Evolutionary conservation across 2,113 vertebrate species (phyloP).

Genomic region (Scolopax mira): DNA sequence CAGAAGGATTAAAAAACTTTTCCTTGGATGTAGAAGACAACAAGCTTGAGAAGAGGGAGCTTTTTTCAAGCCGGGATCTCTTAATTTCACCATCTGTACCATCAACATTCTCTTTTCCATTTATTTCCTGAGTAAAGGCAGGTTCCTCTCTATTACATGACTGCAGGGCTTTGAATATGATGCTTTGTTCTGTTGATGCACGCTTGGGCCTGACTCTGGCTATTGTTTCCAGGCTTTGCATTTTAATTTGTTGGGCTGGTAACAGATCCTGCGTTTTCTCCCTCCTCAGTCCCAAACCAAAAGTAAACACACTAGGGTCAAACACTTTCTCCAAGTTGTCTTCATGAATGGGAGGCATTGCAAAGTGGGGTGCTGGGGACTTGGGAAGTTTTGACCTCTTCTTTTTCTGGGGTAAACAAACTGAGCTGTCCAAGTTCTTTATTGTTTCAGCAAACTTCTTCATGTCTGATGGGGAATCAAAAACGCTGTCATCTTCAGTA

Average conservation of each 20-base stretch:
- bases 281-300: slow-evolving; percentile 84
- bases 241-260: slow-evolving; percentile 81
- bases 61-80: slow-evolving; percentile 85
- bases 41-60: slow-evolving; percentile 88
- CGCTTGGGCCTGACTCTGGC: slow-evolving; percentile 73
- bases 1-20: slow-evolving; percentile 73
- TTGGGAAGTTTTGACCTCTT: slow-evolving; percentile 78
- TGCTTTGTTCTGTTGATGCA: slow-evolving; percentile 82
- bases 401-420: slow-evolving; percentile 86
- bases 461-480: slow-evolving; percentile 82
- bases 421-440: slow-evolving; percentile 83
- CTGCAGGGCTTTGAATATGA: slow-evolving; percentile 77
- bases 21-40: slow-evolving; percentile 73
- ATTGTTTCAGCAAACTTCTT: slow-evolving; percentile 89
- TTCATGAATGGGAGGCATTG: slow-evolving; percentile 90
- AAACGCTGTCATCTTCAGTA: slow-evolving; percentile 72
- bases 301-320: slow-evolving; percentile 84
- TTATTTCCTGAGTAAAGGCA: slow-evolving; percentile 9
- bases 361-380: slow-evolving; percentile 78
- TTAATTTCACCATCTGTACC: slow-evolving; percentile 62
- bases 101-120: slow-evolving; percentile 60
- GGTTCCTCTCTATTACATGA: slow-evolving; percentile 28
- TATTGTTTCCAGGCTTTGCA: slow-evolving; percentile 77
- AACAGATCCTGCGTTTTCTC: slow-evolving; percentile 70
- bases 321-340: slow-evolving; percentile 88